Evolutionary conservation across 2,797 vertebrate species (phyloP).

Genomic region (Ctenosaura bakeri): DNA sequence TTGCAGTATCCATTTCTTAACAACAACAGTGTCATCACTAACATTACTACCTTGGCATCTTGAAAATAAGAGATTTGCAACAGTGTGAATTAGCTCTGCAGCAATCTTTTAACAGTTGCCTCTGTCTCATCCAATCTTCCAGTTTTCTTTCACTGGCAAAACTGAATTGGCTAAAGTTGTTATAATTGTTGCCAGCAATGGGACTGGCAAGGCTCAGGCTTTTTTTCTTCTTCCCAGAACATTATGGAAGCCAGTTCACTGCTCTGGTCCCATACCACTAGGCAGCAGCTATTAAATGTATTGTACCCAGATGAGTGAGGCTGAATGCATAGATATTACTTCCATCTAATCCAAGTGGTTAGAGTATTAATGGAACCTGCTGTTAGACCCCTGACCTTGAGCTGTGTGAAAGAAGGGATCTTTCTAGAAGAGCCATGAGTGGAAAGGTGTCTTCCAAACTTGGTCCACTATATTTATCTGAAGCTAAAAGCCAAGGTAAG

Average conservation of each 20-base stretch:
- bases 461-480: neutral
- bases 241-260: neutral
- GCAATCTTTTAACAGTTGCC: neutral
- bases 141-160: neutral
- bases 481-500: neutral
- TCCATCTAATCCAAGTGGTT: neutral
- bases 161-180: neutral
- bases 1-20: neutral
- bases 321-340: neutral
- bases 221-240: neutral
- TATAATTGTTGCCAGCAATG: neutral
- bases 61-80: neutral
- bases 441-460: neutral
- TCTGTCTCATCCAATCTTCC: neutral
- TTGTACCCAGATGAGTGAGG: neutral
- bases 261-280: neutral
- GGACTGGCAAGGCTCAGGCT: neutral
- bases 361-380: neutral
- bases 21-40: neutral
- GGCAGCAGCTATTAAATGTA: neutral
- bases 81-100: neutral
- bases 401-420: neutral
- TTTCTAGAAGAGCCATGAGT: neutral
- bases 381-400: too few species aligned
- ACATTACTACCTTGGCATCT: neutral